Conservation (phyloP, 92 coral and sea anemone genomes). For the Galaxea fascicularis region DNA sequence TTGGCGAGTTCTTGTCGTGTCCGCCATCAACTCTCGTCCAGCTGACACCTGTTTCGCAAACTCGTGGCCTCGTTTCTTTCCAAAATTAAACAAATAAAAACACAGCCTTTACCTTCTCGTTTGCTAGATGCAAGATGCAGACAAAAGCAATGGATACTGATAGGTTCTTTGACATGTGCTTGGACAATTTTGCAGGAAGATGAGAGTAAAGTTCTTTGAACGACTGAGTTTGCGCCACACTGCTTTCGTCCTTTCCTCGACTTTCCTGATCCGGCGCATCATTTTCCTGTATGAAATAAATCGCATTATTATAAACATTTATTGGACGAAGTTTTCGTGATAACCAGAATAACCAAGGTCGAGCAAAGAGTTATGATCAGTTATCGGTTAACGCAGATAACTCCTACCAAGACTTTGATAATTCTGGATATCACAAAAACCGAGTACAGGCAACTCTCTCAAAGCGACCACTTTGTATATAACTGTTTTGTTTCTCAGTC, state of each 20-base stretch:
- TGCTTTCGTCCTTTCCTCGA: slow-evolving; percentile 19
- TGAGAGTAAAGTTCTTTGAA: slow-evolving; percentile 78
- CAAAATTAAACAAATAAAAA: background rate
- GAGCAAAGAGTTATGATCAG: no score
- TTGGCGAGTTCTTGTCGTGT: no score
- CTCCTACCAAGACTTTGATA: no score
- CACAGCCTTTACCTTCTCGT: slow-evolving; percentile 84
- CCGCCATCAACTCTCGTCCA: background rate
- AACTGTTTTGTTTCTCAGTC: no score
- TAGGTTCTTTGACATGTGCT: slow-evolving; percentile 93
- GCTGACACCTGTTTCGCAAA: background rate
- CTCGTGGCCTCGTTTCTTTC: background rate
- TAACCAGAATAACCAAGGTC: background rate
- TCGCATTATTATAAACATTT: background rate
- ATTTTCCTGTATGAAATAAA: slow-evolving; percentile 73
- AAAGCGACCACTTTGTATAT: no score
- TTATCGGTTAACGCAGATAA: no score
- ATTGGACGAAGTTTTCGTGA: background rate
- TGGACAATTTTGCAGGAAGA: slow-evolving; percentile 78
- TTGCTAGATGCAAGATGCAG: slow-evolving; percentile 94
- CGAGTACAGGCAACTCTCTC: no score
- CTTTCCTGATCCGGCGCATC: slow-evolving; percentile 58
- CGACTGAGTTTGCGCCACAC: slow-evolving; percentile 59
- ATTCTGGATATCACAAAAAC: no score
- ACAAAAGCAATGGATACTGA: slow-evolving; percentile 95